Evolutionary conservation across 2,113 vertebrate species (phyloP).

Genomic region (Forbesichthys agassizii): DNA sequence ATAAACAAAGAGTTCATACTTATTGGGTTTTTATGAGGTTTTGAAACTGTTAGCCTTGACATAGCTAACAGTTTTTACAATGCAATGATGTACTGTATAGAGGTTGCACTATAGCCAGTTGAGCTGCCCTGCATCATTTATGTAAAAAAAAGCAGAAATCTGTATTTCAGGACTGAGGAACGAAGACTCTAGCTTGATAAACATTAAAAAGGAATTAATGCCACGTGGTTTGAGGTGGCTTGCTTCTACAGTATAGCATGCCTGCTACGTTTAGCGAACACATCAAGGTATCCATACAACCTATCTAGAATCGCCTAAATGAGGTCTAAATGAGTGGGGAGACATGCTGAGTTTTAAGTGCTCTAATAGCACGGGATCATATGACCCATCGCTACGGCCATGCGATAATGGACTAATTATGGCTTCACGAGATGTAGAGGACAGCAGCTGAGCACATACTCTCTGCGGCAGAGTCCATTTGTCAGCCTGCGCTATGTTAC

Average conservation of each 20-base stretch:
- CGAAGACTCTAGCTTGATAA: conserved; percentile 12
- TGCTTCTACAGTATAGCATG: conserved; percentile 18
- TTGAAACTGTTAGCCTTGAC: conserved; percentile 2
- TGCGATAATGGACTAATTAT: conserved; percentile 63
- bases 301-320: conserved; percentile 40
- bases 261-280: conserved; percentile 31
- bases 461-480: conserved; percentile 38
- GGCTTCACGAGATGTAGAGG: conserved; percentile 33
- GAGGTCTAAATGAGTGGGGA: conserved; percentile 46
- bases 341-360: conserved; percentile 57
- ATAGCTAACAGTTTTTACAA: conserved; percentile 22
- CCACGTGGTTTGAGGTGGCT: conserved; percentile 10
- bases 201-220: conserved; percentile 12
- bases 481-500: conserved; percentile 35
- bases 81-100: neutral
- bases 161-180: conserved; percentile 30
- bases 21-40: no score
- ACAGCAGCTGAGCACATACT: conserved; percentile 42
- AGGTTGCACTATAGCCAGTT: conserved; percentile 17
- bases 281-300: conserved; percentile 37
- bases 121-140: conserved; percentile 11
- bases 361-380: conserved; percentile 61
- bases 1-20: no score
- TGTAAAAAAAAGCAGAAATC: conserved; percentile 29
- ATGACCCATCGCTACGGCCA: conserved; percentile 49